Evolutionary conservation across 2,113 vertebrate genomes (phyloP).

Genomic region (Nanorana parkeri): DNA sequence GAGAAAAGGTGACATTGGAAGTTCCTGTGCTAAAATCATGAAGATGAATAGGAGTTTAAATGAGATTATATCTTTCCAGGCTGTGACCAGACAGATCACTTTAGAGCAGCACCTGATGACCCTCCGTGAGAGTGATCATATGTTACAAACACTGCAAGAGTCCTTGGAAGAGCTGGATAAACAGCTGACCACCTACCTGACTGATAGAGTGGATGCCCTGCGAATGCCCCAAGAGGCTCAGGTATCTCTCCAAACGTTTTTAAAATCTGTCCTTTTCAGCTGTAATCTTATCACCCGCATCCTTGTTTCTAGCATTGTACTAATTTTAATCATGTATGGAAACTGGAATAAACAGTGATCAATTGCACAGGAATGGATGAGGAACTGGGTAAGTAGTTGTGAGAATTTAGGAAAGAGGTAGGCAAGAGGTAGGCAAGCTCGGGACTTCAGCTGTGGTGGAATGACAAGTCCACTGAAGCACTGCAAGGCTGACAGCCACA

Average conservation of each 20-base stretch:
- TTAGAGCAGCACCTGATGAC: conserved; percentile 89
- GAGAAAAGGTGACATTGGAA: conserved; percentile 9
- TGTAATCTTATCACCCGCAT: background rate
- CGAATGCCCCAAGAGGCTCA: conserved; percentile 93
- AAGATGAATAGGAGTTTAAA: background rate
- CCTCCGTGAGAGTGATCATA: conserved; percentile 83
- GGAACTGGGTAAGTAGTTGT: no score
- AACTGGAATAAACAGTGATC: no score
- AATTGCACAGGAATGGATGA: no score
- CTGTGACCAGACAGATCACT: conserved; percentile 83
- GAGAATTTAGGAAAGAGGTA: no score
- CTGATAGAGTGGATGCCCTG: conserved; percentile 92
- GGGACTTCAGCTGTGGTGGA: no score
- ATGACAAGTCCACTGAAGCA: no score
- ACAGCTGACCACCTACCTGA: conserved; percentile 91
- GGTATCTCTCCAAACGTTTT: conserved; percentile 71
- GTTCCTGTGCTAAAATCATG: background rate
- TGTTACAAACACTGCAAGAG: conserved; percentile 86
- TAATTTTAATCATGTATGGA: no score
- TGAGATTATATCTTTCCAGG: conserved; percentile 70
- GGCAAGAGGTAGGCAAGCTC: no score
- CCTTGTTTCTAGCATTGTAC: no score
- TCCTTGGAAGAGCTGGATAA: conserved; percentile 87
- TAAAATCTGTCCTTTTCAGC: background rate
- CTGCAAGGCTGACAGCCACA: no score